A percentile compares a stretch with the other conserved stretches of the same genome.
phyloP scores from a whole-genome alignment of 2,113 vertebrate genomes.

The Acrocephalus kingi region DNA sequence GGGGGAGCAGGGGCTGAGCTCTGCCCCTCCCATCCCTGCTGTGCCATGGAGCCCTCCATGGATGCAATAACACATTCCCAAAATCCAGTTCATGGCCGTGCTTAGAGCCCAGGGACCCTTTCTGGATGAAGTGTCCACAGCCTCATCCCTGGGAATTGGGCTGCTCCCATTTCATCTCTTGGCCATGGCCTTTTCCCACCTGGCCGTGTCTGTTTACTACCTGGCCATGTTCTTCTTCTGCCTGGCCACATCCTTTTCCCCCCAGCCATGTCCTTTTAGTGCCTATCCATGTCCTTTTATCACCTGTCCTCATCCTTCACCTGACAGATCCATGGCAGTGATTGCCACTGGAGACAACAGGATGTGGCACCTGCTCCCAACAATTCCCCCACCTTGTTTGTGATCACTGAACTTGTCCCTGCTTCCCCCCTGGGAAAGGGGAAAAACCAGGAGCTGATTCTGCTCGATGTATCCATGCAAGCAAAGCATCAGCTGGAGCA shows the following conservation, averaged over 20 bases:
- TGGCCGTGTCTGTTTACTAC: not conserved
- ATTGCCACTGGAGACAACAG: not conserved
- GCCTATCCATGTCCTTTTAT: not conserved
- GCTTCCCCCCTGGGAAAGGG: not conserved
- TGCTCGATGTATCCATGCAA: not conserved
- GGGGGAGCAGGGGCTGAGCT: not conserved
- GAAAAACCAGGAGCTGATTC: not conserved
- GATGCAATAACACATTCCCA: not conserved
- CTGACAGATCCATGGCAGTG: not conserved
- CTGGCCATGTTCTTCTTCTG: not conserved
- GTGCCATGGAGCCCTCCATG: not conserved
- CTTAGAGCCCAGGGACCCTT: fast-evolving
- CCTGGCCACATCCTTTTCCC: not conserved
- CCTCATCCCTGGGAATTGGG: not conserved
- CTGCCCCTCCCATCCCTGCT: not conserved
- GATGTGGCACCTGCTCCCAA: not conserved
- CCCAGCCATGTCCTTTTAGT: not conserved
- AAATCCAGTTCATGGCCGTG: fast-evolving
- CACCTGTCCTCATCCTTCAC: not conserved
- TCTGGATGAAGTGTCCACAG: not conserved
- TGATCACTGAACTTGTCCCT: not conserved
- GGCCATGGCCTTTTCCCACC: not conserved
- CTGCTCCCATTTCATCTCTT: not conserved
- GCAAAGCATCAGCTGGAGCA: not conserved
- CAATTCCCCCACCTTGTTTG: not conserved